phyloP scores from a whole-genome alignment of 2,888 invertebrate genomes.

The Drosophila yooni region DNA sequence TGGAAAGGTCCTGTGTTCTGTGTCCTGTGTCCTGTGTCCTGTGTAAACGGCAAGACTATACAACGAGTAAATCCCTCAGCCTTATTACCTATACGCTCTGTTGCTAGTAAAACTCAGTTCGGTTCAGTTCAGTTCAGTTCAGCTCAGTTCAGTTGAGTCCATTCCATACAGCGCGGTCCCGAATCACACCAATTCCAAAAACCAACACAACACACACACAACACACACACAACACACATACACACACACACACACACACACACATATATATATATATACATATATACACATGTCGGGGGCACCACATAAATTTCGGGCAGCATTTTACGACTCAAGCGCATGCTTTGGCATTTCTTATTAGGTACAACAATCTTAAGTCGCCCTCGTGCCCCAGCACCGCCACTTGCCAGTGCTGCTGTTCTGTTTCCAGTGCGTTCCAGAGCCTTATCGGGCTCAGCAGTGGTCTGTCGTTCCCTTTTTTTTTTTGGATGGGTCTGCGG shows the following conservation, averaged over 20 bases:
- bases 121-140: conserved; percentile 28
- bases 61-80: conserved; percentile 16
- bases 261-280: conserved; percentile 6
- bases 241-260: conserved; percentile 19
- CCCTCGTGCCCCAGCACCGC: neutral
- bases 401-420: neutral
- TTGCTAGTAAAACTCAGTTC: conserved; percentile 26
- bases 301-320: conserved; percentile 72
- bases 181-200: conserved; percentile 25
- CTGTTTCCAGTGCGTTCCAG: conserved; percentile 17
- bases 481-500: conserved; percentile 1
- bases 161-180: conserved; percentile 14
- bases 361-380: conserved; percentile 54
- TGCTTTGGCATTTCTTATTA: conserved; percentile 79
- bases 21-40: neutral
- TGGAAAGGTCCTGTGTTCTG: neutral
- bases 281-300: conserved; percentile 20
- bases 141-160: conserved; percentile 32
- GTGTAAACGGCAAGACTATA: conserved; percentile 21
- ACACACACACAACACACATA: conserved; percentile 6
- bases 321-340: conserved; percentile 76
- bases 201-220: conserved; percentile 15
- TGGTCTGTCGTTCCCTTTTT: conserved; percentile 11
- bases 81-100: conserved; percentile 26
- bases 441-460: conserved; percentile 46